Evolutionary conservation across 2,113 vertebrate species (phyloP).

Genomic region (Suncus etruscus): DNA sequence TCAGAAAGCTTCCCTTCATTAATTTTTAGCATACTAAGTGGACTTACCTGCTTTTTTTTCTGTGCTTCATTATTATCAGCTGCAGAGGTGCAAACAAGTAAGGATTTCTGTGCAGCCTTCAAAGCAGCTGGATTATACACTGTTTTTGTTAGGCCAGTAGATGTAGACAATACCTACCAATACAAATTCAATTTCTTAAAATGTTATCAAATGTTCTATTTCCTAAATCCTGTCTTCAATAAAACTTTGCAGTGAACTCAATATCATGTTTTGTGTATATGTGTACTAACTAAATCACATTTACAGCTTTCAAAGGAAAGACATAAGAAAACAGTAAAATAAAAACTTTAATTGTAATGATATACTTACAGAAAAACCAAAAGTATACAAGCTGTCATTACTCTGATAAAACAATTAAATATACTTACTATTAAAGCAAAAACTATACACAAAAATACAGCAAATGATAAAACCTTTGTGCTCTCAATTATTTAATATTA

Average conservation of each 20-base stretch:
- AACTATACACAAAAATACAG: background rate
- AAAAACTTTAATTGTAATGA: slow-evolving; percentile 22
- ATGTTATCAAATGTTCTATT: slow-evolving; percentile 48
- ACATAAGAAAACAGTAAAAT: slow-evolving; percentile 12
- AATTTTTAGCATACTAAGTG: slow-evolving; percentile 38
- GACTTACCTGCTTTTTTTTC: slow-evolving; percentile 96
- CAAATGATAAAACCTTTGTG: slow-evolving; percentile 11
- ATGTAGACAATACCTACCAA: slow-evolving; percentile 95
- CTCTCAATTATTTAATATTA: background rate
- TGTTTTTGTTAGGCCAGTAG: slow-evolving; percentile 97
- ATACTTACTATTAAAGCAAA: slow-evolving; percentile 50
- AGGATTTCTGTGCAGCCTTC: slow-evolving; percentile 94
- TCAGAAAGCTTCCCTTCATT: background rate
- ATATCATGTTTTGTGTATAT: background rate
- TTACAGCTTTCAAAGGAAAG: slow-evolving; percentile 48
- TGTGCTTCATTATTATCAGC: slow-evolving; percentile 92
- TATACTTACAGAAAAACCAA: slow-evolving; percentile 4
- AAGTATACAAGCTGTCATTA: slow-evolving; percentile 33
- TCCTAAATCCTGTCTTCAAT: slow-evolving; percentile 72
- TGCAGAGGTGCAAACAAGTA: slow-evolving; percentile 85
- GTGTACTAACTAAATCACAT: slow-evolving; percentile 56
- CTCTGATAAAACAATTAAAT: slow-evolving; percentile 18
- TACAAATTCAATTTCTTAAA: slow-evolving; percentile 84
- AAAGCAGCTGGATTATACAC: slow-evolving; percentile 97
- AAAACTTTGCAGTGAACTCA: slow-evolving; percentile 49